A percentile compares a stretch with the other conserved stretches of the same genome.
phyloP scores from a whole-genome alignment of 2,797 vertebrate genomes.

The Eulemur mongoz region DNA sequence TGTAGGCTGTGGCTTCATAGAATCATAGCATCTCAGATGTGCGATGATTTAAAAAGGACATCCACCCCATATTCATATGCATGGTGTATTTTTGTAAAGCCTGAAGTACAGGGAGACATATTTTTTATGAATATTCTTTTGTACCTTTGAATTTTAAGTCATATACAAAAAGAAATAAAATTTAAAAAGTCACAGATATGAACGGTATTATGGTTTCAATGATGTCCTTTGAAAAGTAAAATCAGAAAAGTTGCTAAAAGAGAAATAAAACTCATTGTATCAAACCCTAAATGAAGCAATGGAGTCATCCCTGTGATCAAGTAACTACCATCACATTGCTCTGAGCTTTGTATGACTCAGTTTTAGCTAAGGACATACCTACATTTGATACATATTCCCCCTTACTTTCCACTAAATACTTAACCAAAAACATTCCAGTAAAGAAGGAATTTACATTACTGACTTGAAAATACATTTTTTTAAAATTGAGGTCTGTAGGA shows the following conservation, averaged over 20 bases:
- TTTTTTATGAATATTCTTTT: neutral
- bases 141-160: constrained; percentile 33
- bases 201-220: neutral
- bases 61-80: neutral
- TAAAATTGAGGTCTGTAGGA: neutral
- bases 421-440: neutral
- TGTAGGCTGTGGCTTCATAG: neutral
- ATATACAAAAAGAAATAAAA: neutral
- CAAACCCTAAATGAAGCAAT: neutral
- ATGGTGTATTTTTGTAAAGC: neutral
- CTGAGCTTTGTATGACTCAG: neutral
- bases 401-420: constrained; percentile 3
- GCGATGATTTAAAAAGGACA: neutral
- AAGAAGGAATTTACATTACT: neutral
- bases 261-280: neutral
- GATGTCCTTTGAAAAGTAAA: neutral
- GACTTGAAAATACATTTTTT: neutral
- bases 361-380: neutral
- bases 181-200: neutral
- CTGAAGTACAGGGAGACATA: neutral
- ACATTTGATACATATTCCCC: neutral
- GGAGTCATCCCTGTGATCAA: neutral
- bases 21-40: neutral
- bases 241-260: neutral
- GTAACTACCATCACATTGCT: neutral